Base-by-base conservation (phyloP, 2,888 invertebrate genomes). In the Taenaris catops region DNA sequence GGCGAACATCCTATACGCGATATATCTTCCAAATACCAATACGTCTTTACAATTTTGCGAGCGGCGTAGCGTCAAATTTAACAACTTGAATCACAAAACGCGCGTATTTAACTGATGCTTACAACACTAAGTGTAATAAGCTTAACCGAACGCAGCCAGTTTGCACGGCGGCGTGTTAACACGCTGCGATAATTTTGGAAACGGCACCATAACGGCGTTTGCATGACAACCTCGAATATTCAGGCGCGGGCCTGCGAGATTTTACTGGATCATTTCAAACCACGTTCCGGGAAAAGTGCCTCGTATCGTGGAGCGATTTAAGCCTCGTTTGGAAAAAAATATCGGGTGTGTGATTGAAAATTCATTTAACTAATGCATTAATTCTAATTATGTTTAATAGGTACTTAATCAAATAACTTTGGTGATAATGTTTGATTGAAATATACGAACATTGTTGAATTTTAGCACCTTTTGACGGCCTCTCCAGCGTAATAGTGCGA, bases 91-190 rank as follows among this genome's bases (percentile, higher is more conserved):
- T 37, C 26, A 36, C 27, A 14, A 12, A 32, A 25, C 17, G 19
- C 40, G 37, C 17, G 19, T 32, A 31, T 44, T 58, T 52, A 45
- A 51, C 44, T 48, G 35, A 35, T 35, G 55, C 49, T 48, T n/a
- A n/a, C n/a, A 52, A 53, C 61, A 59, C 56, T 58, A 53, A 31
- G 54, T 51, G 62, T 69, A 74, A 75, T 75, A 71, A 73, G 64
- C 54, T 59, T 54, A 56, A 64, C 63, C 65, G 62, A 63, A 64
- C 61, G 58, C 50, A 42, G 44, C 53, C 51, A 61, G 67, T 62
- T 63, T 63, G 51, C 46, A 45, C 42, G 34, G 39, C 34, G 55
- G 46, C 56, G 57, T 55, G 55, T 55, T 62, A 61, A 62, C 62
- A 55, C 57, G 51, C 44, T 41, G 52, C 55, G 56, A 60, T 63